Conservation (phyloP, 2,888 invertebrate species). For the Drosophila subquinaria region DNA sequence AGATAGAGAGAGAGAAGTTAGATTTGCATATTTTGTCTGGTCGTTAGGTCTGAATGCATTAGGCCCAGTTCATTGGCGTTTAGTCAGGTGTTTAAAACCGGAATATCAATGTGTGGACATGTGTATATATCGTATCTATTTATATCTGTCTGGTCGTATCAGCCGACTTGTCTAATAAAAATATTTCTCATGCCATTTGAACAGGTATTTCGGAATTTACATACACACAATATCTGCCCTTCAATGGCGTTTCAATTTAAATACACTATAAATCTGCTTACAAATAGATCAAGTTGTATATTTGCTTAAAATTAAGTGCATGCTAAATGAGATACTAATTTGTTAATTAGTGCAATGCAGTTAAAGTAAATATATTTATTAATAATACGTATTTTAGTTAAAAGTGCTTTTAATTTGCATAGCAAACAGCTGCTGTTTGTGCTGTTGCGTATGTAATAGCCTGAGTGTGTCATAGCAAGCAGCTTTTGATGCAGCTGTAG, state of each 20-base stretch:
- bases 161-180: conserved; percentile 61
- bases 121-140: conserved; percentile 26
- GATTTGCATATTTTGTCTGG: conserved; percentile 60
- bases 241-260: conserved; percentile 8
- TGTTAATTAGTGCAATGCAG: neutral
- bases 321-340: conserved; percentile 5
- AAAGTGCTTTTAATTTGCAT: conserved; percentile 3
- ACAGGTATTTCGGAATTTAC: conserved; percentile 30
- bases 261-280: neutral
- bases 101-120: conserved; percentile 49
- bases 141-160: conserved; percentile 63
- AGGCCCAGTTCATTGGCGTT: conserved; percentile 50
- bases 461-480: conserved; percentile 2
- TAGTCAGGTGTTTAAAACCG: conserved; percentile 62
- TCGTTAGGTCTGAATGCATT: conserved; percentile 46
- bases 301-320: neutral
- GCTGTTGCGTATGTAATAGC: neutral
- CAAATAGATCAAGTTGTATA: neutral
- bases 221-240: conserved; percentile 2
- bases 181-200: conserved; percentile 48
- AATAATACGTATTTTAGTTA: neutral
- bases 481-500: neutral
- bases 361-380: conserved; percentile 1
- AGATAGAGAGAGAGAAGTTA: neutral
- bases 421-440: conserved; percentile 10